A percentile compares a stretch with the other conserved stretches of the same genome.
Conservation (phyloP, 2,113 vertebrate genomes). For the Carassius gibelio region DNA sequence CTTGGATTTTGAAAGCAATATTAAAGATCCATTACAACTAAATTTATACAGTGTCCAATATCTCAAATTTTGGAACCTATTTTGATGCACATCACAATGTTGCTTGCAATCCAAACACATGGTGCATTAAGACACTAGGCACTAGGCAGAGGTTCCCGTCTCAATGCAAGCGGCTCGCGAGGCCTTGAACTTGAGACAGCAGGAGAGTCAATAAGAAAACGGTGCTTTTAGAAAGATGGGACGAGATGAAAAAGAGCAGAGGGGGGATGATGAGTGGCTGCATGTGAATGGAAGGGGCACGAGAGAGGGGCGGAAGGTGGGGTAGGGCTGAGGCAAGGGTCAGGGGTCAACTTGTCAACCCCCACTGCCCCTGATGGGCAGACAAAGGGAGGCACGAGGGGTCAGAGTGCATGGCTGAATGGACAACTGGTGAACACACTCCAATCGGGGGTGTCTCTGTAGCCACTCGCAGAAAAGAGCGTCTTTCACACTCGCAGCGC, state of each 20-base stretch:
- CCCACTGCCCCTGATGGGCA: slow-evolving; percentile 68
- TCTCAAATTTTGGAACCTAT: neutral
- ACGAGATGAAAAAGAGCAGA: slow-evolving; percentile 70
- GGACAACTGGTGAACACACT: slow-evolving; percentile 62
- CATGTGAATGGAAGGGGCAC: slow-evolving; percentile 70
- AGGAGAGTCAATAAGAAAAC: slow-evolving; percentile 57
- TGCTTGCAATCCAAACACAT: neutral
- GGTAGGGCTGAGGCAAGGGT: slow-evolving; percentile 57
- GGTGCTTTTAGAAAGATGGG: slow-evolving; percentile 51
- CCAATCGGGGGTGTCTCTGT: slow-evolving; percentile 33
- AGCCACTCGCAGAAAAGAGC: slow-evolving; percentile 39
- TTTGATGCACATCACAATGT: slow-evolving; percentile 3
- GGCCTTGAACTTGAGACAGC: slow-evolving; percentile 82
- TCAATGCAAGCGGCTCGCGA: slow-evolving; percentile 40
- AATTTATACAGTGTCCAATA: neutral
- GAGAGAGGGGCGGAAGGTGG: slow-evolving; percentile 60
- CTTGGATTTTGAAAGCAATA: neutral
- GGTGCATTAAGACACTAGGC: slow-evolving; percentile 11
- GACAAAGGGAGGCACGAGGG: slow-evolving; percentile 70
- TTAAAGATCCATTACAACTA: neutral
- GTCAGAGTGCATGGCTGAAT: slow-evolving; percentile 56
- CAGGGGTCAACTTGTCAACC: slow-evolving; percentile 66
- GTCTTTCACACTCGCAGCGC: slow-evolving; percentile 15
- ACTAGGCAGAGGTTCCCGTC: slow-evolving; percentile 49
- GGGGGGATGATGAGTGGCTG: slow-evolving; percentile 67